These are phyloP conservation scores for Zenarchopterus dispar DNA, from an alignment of 2,797 vertebrate genomes.

Conservation along the genomic window DNA sequence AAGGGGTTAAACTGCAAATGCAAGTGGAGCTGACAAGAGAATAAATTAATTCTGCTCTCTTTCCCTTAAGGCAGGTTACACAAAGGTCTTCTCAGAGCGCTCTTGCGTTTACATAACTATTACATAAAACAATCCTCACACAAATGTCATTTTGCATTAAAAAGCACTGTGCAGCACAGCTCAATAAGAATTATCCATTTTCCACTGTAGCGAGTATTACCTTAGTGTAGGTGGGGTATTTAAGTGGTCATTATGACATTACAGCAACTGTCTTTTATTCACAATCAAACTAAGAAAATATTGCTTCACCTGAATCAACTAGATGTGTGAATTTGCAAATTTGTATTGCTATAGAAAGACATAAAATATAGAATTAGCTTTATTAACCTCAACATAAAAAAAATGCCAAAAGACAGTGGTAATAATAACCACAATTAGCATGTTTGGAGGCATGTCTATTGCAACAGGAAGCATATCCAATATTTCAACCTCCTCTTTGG, in stretches of 20 bases:
- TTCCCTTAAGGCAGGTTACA: slow-evolving; percentile 26
- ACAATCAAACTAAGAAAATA: no score
- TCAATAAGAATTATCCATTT: no score
- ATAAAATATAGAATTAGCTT: no score
- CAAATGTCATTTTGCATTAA: background rate
- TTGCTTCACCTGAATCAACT: no score
- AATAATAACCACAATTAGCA: background rate
- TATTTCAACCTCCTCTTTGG: slow-evolving; percentile 86
- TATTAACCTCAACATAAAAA: no score
- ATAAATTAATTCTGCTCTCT: slow-evolving; percentile 4
- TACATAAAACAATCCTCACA: background rate
- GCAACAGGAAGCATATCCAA: background rate
- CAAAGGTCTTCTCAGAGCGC: slow-evolving; percentile 1
- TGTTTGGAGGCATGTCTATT: background rate
- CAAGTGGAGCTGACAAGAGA: background rate
- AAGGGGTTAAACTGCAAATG: background rate
- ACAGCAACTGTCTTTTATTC: no score
- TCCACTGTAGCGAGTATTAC: no score
- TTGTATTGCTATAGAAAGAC: no score
- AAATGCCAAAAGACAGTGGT: no score
- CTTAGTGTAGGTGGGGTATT: no score
- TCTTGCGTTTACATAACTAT: background rate
- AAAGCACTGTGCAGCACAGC: background rate
- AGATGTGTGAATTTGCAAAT: no score
- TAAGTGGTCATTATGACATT: no score